Evolutionary conservation across 2,888 invertebrate species (phyloP).

Genomic region (Cheilosia scutellata): DNA sequence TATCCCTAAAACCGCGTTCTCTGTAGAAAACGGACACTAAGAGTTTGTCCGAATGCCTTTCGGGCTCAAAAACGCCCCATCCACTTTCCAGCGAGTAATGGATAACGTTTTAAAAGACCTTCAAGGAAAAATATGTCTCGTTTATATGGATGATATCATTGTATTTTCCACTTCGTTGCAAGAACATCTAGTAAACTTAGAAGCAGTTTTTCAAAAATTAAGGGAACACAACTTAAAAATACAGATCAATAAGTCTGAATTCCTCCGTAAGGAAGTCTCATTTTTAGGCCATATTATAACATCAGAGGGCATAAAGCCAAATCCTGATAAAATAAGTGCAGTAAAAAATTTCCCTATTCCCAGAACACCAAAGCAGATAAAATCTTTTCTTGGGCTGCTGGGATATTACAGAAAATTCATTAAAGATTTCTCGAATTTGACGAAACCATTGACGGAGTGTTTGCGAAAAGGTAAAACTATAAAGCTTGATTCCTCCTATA

Average conservation of each 20-base stretch:
- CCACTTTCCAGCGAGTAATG: background rate
- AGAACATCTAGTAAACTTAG: slow-evolving; percentile 16
- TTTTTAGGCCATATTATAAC: slow-evolving; percentile 5
- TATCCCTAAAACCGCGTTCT: slow-evolving; percentile 74
- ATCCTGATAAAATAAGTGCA: slow-evolving; percentile 1
- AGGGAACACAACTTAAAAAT: background rate
- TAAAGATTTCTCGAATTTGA: slow-evolving; percentile 46
- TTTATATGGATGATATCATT: slow-evolving; percentile 53
- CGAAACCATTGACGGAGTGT: slow-evolving; percentile 71
- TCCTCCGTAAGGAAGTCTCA: background rate
- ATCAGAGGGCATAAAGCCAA: background rate
- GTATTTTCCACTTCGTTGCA: background rate
- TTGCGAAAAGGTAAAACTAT: slow-evolving; percentile 52
- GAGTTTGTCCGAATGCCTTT: background rate
- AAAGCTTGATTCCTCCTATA: slow-evolving; percentile 18
- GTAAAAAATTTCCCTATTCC: background rate
- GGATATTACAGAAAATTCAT: background rate
- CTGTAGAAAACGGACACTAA: slow-evolving; percentile 61
- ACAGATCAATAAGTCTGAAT: slow-evolving; percentile 1
- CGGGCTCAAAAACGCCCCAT: background rate
- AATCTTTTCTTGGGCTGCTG: background rate
- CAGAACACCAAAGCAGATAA: background rate
- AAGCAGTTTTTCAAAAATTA: background rate
- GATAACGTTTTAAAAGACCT: slow-evolving; percentile 77
- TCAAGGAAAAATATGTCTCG: slow-evolving; percentile 71